Evolutionary conservation across 2,797 vertebrate genomes (phyloP).

Genomic region (Coregonus sp.): DNA sequence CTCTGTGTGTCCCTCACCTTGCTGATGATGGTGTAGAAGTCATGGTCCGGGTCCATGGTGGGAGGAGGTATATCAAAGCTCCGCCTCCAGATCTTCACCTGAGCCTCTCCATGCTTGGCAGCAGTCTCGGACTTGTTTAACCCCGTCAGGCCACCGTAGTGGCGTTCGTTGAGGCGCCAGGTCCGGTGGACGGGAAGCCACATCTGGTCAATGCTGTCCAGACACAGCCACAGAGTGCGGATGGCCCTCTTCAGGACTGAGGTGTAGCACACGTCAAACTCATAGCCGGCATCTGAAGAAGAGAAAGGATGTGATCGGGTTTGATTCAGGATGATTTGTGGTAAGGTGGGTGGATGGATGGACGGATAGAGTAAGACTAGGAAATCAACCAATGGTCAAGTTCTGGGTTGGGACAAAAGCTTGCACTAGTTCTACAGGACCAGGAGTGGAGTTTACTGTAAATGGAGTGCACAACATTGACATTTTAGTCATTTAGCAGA

Average conservation of each 20-base stretch:
- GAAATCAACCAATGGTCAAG: not conserved
- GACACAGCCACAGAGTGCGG: slow-evolving; percentile 89
- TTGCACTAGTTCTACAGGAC: not conserved
- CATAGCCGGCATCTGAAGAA: slow-evolving; percentile 83
- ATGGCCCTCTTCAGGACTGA: slow-evolving; percentile 94
- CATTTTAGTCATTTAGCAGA: too few relatives aligned
- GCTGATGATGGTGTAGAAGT: slow-evolving; percentile 87
- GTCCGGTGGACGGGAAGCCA: slow-evolving; percentile 93
- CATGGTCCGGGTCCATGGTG: slow-evolving; percentile 87
- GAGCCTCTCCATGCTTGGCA: slow-evolving; percentile 90
- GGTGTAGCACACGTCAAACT: slow-evolving; percentile 96
- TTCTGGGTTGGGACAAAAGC: not conserved
- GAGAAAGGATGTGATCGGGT: not conserved
- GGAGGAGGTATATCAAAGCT: slow-evolving; percentile 90
- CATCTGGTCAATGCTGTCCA: slow-evolving; percentile 95
- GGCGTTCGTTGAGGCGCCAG: slow-evolving; percentile 93
- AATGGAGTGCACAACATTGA: too few relatives aligned
- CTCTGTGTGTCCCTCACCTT: slow-evolving; percentile 79
- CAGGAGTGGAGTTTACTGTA: not conserved
- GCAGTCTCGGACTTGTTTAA: slow-evolving; percentile 96
- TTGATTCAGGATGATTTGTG: not conserved
- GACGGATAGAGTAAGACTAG: not conserved
- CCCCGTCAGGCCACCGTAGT: slow-evolving; percentile 93
- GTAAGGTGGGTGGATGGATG: not conserved
- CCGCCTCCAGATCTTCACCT: slow-evolving; percentile 96